Conservation (phyloP, 1,140 invertebrate species). For the Panulirus ornatus region DNA sequence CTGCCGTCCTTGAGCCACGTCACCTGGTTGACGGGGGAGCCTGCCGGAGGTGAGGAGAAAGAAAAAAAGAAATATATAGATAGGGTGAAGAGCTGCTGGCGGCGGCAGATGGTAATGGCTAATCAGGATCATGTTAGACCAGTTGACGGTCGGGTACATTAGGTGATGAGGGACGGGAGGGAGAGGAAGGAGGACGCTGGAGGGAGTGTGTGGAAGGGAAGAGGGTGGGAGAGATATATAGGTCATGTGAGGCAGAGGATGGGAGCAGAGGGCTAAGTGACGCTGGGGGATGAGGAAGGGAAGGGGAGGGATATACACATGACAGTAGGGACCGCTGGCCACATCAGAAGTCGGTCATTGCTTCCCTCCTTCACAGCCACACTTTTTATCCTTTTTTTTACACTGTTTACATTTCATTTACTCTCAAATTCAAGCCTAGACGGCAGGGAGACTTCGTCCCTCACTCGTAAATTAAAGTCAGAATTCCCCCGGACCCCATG, state of each 20-base stretch:
- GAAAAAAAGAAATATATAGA: constrained; percentile 36
- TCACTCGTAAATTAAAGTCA: too few relatives aligned
- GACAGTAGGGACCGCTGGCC: background rate
- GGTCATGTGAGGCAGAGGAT: background rate
- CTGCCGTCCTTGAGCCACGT: constrained; percentile 58
- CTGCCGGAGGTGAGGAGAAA: constrained; percentile 23
- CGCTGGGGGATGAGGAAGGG: background rate
- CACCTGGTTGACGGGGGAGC: constrained; percentile 60
- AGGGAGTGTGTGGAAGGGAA: constrained; percentile 6
- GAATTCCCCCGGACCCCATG: background rate
- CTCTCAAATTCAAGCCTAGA: too few relatives aligned
- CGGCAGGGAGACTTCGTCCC: too few relatives aligned
- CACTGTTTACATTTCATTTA: too few relatives aligned
- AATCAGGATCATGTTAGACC: constrained; percentile 34
- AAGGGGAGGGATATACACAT: background rate
- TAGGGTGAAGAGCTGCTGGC: background rate
- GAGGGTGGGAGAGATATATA: background rate
- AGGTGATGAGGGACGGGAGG: background rate
- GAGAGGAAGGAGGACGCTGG: background rate
- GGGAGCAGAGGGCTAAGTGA: background rate
- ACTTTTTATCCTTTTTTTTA: too few relatives aligned
- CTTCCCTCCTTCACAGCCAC: too few relatives aligned
- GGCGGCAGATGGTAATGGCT: constrained; percentile 29
- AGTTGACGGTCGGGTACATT: constrained; percentile 21
- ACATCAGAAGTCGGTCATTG: too few relatives aligned